Evolutionary conservation across 2,888 invertebrate species (phyloP).

Genomic region (Mechanitis messenoides): DNA sequence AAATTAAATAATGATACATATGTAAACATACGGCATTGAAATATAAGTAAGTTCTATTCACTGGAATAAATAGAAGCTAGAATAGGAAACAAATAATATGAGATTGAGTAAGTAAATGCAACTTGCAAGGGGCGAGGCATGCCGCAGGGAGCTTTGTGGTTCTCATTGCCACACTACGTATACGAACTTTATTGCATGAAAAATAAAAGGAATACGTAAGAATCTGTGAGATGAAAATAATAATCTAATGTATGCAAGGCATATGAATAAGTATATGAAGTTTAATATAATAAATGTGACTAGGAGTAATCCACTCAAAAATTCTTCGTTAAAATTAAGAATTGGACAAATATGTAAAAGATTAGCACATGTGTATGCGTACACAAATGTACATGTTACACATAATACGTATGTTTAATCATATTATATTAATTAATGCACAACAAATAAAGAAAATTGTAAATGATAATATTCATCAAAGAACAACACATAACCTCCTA

Average conservation of each 20-base stretch:
- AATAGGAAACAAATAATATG: constrained; percentile 37
- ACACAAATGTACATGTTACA: no score
- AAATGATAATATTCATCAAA: neutral
- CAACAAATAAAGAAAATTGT: neutral
- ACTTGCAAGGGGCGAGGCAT: constrained; percentile 48
- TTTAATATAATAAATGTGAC: no score
- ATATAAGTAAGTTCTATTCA: constrained; percentile 18
- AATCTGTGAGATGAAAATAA: neutral
- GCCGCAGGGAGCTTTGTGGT: constrained; percentile 33
- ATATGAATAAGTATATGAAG: no score
- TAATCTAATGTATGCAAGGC: no score
- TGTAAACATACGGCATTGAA: neutral
- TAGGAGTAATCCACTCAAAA: no score
- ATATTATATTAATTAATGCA: no score
- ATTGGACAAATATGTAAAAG: no score
- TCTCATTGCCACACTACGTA: constrained; percentile 35
- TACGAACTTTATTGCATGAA: constrained; percentile 35
- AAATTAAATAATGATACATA: neutral
- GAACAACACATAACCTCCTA: neutral
- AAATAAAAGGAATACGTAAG: constrained; percentile 31
- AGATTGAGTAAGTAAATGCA: constrained; percentile 44
- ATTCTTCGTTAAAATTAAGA: no score
- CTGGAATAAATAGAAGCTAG: constrained; percentile 33
- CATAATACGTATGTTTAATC: no score
- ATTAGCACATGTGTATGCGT: no score